phyloP scores from a whole-genome alignment of 2,797 vertebrate species.

The Macropodus opercularis region DNA sequence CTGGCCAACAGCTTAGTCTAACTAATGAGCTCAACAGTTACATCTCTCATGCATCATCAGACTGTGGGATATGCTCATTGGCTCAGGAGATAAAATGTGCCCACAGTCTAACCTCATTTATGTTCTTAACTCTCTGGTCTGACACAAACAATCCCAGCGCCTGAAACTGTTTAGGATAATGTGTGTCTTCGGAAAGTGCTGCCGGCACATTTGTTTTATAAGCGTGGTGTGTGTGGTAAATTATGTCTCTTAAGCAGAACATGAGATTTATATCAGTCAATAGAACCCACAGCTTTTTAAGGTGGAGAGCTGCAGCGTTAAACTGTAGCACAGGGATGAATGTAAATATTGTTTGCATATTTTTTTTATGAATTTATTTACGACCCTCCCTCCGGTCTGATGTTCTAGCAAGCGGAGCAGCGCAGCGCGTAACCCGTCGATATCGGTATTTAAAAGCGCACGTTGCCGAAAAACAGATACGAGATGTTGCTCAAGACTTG shows the following conservation, averaged over 20 bases:
- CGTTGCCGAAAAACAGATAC: slow-evolving; percentile 13
- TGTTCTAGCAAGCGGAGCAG: slow-evolving; percentile 1
- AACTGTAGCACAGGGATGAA: slow-evolving; percentile 5
- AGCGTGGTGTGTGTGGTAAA: slow-evolving; percentile 44
- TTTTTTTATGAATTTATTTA: slow-evolving; percentile 37
- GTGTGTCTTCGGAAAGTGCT: slow-evolving; percentile 40
- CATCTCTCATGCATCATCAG: slow-evolving; percentile 27
- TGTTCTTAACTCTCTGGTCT: slow-evolving; percentile 37
- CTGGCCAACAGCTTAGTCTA: slow-evolving; percentile 26
- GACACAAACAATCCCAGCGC: slow-evolving; percentile 30
- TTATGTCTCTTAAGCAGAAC: slow-evolving; percentile 41
- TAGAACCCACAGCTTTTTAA: slow-evolving; percentile 22
- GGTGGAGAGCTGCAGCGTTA: slow-evolving; percentile 24
- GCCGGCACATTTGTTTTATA: slow-evolving; percentile 59
- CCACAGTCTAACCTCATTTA: slow-evolving; percentile 27
- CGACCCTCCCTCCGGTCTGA: slow-evolving; percentile 16
- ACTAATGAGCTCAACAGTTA: slow-evolving; percentile 30
- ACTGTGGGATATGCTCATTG: slow-evolving; percentile 43
- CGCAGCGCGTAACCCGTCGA: background rate
- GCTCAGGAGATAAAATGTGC: slow-evolving; percentile 25
- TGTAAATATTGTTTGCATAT: slow-evolving; percentile 30
- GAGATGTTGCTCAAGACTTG: slow-evolving; percentile 48
- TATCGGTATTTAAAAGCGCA: slow-evolving; percentile 12
- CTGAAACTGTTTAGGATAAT: slow-evolving; percentile 41
- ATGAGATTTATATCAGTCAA: slow-evolving; percentile 40